These are phyloP conservation scores for Neogobius melanostomus DNA, from an alignment of 2,113 vertebrate species.

Conservation along the genomic window DNA sequence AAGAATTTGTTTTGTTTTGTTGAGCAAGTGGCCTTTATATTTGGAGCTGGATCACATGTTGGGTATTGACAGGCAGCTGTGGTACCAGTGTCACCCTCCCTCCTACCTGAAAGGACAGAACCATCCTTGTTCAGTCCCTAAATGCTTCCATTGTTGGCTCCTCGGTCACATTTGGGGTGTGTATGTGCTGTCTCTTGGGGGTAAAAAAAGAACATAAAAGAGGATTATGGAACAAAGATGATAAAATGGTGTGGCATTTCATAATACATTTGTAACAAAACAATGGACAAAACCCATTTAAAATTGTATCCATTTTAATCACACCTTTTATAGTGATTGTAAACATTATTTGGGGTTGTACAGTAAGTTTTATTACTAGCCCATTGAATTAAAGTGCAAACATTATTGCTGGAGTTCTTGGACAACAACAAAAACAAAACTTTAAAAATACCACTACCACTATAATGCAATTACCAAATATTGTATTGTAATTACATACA, in stretches of 20 bases:
- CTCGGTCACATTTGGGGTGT: slow-evolving; percentile 65
- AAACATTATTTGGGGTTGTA: slow-evolving; percentile 25
- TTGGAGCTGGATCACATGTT: slow-evolving; percentile 66
- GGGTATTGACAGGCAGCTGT: slow-evolving; percentile 54
- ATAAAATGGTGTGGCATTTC: slow-evolving; percentile 9
- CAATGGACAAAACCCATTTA: background rate
- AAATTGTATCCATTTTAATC: slow-evolving; percentile 15
- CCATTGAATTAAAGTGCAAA: slow-evolving; percentile 22
- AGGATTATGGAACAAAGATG: slow-evolving; percentile 15
- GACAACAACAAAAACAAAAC: slow-evolving; percentile 19
- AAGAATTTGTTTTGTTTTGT: slow-evolving; percentile 19
- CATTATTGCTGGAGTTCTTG: background rate
- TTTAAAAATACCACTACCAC: background rate
- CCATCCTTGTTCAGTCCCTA: slow-evolving; percentile 62
- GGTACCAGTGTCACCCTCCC: slow-evolving; percentile 70
- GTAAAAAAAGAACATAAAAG: slow-evolving; percentile 1
- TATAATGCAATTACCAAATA: background rate
- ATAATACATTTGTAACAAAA: background rate
- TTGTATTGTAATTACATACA: no score
- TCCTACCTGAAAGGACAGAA: slow-evolving; percentile 71
- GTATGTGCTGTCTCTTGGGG: slow-evolving; percentile 30
- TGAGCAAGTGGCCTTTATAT: slow-evolving; percentile 57
- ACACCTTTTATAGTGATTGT: slow-evolving; percentile 24
- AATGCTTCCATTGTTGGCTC: slow-evolving; percentile 65
- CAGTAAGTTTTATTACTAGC: background rate